A percentile compares a stretch with the other conserved stretches of the same genome.
phyloP scores from a whole-genome alignment of 2,888 invertebrate genomes.

The Dryomyza anilis region DNA sequence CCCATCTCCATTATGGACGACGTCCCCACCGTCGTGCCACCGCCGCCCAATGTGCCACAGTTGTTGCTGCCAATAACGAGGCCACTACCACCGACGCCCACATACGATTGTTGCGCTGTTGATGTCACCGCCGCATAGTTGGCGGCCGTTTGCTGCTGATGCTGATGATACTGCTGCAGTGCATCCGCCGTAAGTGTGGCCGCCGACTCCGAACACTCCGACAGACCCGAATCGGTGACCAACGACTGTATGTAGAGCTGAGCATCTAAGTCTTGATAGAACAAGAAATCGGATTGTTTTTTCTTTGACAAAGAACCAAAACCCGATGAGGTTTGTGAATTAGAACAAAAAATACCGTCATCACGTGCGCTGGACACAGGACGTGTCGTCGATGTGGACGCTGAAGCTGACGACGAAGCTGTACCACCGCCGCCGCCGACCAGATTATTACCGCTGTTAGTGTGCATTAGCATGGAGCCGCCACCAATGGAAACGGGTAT shows the following conservation, averaged over 20 bases:
- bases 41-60: conserved; percentile 47
- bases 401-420: too few species aligned
- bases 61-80: conserved; percentile 53
- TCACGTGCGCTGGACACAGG: conserved; percentile 60
- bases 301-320: conserved; percentile 85
- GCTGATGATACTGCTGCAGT: conserved; percentile 41
- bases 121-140: conserved; percentile 26
- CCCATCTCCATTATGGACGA: conserved; percentile 59
- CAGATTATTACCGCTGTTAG: conserved; percentile 29
- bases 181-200: conserved; percentile 51
- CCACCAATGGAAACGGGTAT: conserved; percentile 45
- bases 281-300: conserved; percentile 50
- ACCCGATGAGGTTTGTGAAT: conserved; percentile 77
- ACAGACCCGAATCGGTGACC: conserved; percentile 60
- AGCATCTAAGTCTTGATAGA: conserved; percentile 38
- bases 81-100: conserved; percentile 43
- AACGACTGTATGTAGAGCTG: conserved; percentile 54
- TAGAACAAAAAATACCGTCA: conserved; percentile 64
- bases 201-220: conserved; percentile 59
- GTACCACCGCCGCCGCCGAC: conserved; percentile 22
- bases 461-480: conserved; percentile 40
- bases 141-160: conserved; percentile 25
- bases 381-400: conserved; percentile 46
- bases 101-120: conserved; percentile 42
- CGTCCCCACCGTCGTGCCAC: conserved; percentile 43